Evolutionary conservation across 2,888 invertebrate genomes (phyloP).

Genomic region (Epiblema foenella): DNA sequence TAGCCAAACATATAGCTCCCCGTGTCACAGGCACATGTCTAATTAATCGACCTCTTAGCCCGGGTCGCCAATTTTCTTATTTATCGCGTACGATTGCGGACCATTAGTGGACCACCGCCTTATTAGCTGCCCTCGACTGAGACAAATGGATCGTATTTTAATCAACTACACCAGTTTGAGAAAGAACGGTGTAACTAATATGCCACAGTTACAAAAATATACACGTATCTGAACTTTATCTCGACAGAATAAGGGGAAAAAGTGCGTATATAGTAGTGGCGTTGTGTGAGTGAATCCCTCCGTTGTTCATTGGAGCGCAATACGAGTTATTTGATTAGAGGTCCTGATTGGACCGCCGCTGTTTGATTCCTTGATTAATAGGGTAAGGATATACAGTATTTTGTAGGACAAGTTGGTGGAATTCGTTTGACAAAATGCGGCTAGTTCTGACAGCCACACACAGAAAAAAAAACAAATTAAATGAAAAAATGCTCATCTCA

Average conservation of each 20-base stretch:
- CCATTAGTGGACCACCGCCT: conserved; percentile 66
- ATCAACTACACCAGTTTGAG: conserved; percentile 25
- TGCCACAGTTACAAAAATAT: background rate
- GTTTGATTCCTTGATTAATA: conserved; percentile 38
- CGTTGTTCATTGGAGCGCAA: conserved; percentile 13
- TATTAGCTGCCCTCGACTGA: conserved; percentile 63
- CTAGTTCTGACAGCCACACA: background rate
- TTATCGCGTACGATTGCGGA: conserved; percentile 71
- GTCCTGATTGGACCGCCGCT: conserved; percentile 13
- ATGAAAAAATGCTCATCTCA: too few relatives aligned
- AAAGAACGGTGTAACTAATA: conserved; percentile 5
- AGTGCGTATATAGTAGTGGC: background rate
- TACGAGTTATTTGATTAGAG: conserved; percentile 25
- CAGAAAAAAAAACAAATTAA: too few relatives aligned
- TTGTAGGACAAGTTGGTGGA: background rate
- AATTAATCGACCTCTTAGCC: conserved; percentile 28
- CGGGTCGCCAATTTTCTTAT: conserved; percentile 69
- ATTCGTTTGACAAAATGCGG: background rate
- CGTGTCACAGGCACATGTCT: conserved; percentile 28
- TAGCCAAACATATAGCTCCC: conserved; percentile 53
- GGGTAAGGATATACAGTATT: conserved; percentile 27
- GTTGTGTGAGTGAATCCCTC: background rate
- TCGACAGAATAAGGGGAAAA: background rate
- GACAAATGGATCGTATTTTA: conserved; percentile 47
- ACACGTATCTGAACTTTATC: conserved; percentile 5